phyloP scores from a whole-genome alignment of 2,797 vertebrate genomes.

The Molossus alvarezi region DNA sequence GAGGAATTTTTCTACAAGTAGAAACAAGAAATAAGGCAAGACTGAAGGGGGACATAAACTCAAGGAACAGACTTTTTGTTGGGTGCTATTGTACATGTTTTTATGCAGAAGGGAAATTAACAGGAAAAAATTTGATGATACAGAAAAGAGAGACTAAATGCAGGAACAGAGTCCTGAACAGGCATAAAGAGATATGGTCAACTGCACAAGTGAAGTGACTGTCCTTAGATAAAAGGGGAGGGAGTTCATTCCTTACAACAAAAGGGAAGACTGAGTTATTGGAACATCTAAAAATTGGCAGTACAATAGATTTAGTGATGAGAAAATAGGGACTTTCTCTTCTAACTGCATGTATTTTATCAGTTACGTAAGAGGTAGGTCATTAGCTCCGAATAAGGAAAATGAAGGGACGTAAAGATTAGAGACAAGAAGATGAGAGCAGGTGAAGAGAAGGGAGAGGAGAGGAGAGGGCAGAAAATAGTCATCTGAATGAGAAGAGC shows the following conservation, averaged over 20 bases:
- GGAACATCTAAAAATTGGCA: not conserved
- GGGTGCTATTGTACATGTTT: not conserved
- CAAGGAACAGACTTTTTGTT: not conserved
- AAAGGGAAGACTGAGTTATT: not conserved
- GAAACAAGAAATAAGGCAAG: slow-evolving; percentile 4
- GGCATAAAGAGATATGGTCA: not conserved
- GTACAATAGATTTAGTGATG: not conserved
- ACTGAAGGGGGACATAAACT: not conserved
- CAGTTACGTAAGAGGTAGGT: not conserved
- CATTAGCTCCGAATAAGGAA: not conserved
- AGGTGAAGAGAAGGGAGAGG: not conserved
- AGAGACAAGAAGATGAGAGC: not conserved
- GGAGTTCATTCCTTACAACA: not conserved
- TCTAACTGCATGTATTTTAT: not conserved
- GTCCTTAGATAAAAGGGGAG: not conserved
- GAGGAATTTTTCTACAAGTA: not conserved
- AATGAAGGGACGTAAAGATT: not conserved
- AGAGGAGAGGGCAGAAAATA: not conserved
- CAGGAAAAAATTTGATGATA: not conserved
- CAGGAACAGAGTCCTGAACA: slow-evolving; percentile 22
- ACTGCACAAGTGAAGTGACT: not conserved
- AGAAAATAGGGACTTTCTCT: not conserved
- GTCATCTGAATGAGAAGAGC: not conserved
- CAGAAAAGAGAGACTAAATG: not conserved
- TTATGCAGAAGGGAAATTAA: not conserved